Percentiles rank a stretch among this genome's conserved stretches.
These are phyloP conservation scores for Ceratina japonica DNA, from an alignment of 1,140 invertebrate genomes.

Conservation along the genomic window DNA sequence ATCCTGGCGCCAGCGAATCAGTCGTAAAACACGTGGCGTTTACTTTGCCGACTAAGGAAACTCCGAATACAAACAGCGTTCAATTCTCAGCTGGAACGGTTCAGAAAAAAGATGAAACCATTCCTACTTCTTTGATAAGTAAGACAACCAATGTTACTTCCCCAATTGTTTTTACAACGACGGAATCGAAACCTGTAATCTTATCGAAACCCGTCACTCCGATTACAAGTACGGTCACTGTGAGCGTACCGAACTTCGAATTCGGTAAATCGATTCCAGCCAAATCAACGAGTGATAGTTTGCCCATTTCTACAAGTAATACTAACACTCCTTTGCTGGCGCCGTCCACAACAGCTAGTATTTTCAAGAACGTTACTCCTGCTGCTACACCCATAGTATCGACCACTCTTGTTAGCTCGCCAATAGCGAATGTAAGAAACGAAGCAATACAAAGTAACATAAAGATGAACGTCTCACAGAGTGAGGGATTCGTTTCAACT, in stretches of 20 bases:
- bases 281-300: background rate
- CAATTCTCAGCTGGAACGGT: background rate
- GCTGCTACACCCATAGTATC: background rate
- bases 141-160: background rate
- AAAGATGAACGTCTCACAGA: background rate
- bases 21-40: slow-evolving; percentile 69
- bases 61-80: background rate
- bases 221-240: background rate
- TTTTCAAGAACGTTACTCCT: background rate
- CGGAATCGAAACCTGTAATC: background rate
- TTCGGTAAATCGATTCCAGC: background rate
- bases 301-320: background rate
- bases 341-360: background rate
- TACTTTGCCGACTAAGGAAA: slow-evolving; percentile 46
- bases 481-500: background rate
- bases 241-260: slow-evolving; percentile 8
- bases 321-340: background rate
- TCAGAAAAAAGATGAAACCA: background rate
- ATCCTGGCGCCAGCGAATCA: slow-evolving; percentile 46
- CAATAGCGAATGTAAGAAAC: background rate
- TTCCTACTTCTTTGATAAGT: background rate
- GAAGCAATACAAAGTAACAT: background rate
- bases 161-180: background rate
- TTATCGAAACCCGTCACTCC: background rate
- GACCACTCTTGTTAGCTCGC: background rate